A percentile compares a stretch with the other conserved stretches of the same genome.
These are phyloP conservation scores for Caenorhabditis japonica DNA, from an alignment of 2,888 invertebrate species.

Conservation along the genomic window DNA sequence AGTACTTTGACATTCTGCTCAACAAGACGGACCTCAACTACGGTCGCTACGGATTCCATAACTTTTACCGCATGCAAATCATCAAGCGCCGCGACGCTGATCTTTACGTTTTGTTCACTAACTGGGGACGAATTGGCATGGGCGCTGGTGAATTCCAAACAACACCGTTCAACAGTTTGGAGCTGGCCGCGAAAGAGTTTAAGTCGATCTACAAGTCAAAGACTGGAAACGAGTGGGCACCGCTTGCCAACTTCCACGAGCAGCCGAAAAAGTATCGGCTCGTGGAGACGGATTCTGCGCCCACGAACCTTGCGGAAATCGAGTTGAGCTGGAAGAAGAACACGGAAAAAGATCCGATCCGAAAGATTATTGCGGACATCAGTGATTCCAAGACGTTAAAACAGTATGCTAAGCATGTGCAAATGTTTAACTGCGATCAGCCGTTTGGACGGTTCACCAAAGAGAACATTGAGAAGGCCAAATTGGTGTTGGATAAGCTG, in stretches of 20 bases:
- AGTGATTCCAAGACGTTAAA: constrained; percentile 73
- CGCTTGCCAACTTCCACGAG: constrained; percentile 63
- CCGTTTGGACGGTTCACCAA: constrained; percentile 62
- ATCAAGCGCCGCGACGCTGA: constrained; percentile 78
- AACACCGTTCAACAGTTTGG: constrained; percentile 57
- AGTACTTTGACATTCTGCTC: constrained; percentile 75
- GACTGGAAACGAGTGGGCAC: constrained; percentile 78
- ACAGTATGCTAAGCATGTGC: constrained; percentile 45
- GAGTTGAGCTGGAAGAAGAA: constrained; percentile 48
- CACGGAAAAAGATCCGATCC: constrained; percentile 47
- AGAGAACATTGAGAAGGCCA: constrained; percentile 52
- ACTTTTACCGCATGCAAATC: constrained; percentile 81
- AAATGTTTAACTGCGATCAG: constrained; percentile 7
- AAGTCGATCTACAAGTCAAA: constrained; percentile 80
- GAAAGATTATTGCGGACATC: constrained; percentile 77
- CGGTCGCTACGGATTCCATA: constrained; percentile 79
- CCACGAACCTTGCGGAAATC: constrained; percentile 44
- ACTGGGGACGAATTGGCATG: constrained; percentile 81
- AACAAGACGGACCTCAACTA: constrained; percentile 79
- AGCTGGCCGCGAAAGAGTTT: constrained; percentile 79
- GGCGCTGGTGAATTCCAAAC: constrained; percentile 61
- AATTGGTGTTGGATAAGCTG: constrained; percentile 37
- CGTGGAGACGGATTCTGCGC: constrained; percentile 24
- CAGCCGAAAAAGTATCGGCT: constrained; percentile 80
- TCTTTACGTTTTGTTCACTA: constrained; percentile 80